Base-by-base conservation (phyloP, 2,888 invertebrate genomes). In the Lithodes maja region DNA sequence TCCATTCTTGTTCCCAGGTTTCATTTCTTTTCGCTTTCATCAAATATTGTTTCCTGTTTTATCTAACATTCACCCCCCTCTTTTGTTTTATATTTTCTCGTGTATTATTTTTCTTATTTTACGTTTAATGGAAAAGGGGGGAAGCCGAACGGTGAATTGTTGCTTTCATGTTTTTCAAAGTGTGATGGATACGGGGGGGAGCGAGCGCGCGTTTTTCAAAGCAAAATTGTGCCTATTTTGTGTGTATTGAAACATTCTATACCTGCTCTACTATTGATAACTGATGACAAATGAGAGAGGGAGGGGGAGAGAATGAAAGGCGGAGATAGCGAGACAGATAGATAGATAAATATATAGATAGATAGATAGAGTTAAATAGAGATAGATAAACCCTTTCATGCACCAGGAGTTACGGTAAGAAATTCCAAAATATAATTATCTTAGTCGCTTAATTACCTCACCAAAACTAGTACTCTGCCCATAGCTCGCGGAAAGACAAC, bases 91-190 rank as follows among this genome's bases (percentile, higher is more conserved):
- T 87, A 78, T 7, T 87, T 87, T 87, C 87, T 87, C 87, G 0
- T 87, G 82, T 87, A 83, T 87, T 87, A 87, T 87, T 87, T 87
- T 87, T 87, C 87, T 87, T 80, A 87, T 87, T 87, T 87, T 87
- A 83, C 83, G 87, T 87, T 83, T 87, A 87, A 87, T 87, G 87
- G 87, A 87, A 87, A 87, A 83, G 87, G 87, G 87, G 85, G 83
- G 83, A 74, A 83, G 87, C 75, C 71, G 77, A 77, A 83, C 83
- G 68, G 71, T 79, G 87, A 87, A 87, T 87, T 87, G 87, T 87
- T 87, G 78, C 87, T 83, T 83, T 83, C 83, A 87, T 87, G 87
- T 87, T 87, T 87, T 87, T 87, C 87, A 87, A 87, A 87, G 87
- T 87, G 87, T 87, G 87, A 87, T 87, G 87, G 87, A 87, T 83